Evolutionary conservation across 1,140 invertebrate genomes (phyloP).

Genomic region (Bilobella aurantiaca): DNA sequence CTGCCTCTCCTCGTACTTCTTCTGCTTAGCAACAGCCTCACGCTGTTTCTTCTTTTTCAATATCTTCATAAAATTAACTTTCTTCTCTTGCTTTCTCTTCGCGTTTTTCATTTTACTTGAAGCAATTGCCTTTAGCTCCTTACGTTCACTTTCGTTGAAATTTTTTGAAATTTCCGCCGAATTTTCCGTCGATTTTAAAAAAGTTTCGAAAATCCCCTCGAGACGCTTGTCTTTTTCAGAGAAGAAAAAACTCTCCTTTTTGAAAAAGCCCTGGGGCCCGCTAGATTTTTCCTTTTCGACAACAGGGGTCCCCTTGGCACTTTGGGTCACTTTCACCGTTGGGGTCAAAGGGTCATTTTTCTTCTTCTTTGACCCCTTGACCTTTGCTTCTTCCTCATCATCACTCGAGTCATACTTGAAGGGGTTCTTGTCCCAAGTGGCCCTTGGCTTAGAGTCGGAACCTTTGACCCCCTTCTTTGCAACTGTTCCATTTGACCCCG

Average conservation of each 20-base stretch:
- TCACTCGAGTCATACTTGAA: conserved; percentile 29
- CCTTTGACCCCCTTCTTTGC: background rate
- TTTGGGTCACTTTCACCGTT: background rate
- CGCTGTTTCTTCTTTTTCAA: background rate
- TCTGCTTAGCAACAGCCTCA: background rate
- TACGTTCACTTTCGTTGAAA: conserved; percentile 9
- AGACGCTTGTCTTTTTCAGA: conserved; percentile 8
- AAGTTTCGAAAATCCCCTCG: conserved; percentile 7
- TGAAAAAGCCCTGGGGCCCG: conserved; percentile 1
- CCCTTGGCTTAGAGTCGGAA: conserved; percentile 5
- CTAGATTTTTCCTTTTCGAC: background rate
- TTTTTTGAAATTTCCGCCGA: background rate
- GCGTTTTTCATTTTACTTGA: conserved; percentile 13
- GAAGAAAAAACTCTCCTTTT: conserved; percentile 17
- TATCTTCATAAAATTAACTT: conserved; percentile 6
- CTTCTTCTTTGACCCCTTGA: conserved; percentile 1
- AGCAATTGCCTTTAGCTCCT: conserved; percentile 15
- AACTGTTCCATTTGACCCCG: background rate
- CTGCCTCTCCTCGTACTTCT: background rate
- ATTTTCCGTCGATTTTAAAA: conserved; percentile 9
- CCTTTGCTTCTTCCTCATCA: conserved; percentile 19
- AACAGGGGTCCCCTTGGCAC: background rate
- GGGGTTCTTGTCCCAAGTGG: conserved; percentile 25
- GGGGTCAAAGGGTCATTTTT: background rate
- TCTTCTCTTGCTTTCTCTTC: conserved; percentile 19